A percentile compares a stretch with the other conserved stretches of the same genome.
Evolutionary conservation across 1,140 invertebrate genomes (phyloP).

Genomic region (Adelges cooleyi): DNA sequence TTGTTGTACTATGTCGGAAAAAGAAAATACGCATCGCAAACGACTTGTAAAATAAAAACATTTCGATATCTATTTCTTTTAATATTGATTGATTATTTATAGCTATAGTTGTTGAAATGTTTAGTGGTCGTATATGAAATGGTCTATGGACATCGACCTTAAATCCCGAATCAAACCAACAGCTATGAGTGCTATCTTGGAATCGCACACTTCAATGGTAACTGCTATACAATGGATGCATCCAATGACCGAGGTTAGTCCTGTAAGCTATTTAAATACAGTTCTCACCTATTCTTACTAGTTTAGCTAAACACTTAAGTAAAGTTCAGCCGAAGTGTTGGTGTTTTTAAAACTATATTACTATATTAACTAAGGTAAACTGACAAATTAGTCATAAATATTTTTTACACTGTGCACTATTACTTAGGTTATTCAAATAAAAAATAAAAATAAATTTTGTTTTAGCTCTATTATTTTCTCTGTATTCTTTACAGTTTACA

Average conservation of each 20-base stretch:
- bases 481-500: too few relatives aligned
- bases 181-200: neutral
- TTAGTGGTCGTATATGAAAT: slow-evolving; percentile 10
- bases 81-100: neutral
- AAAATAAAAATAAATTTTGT: too few relatives aligned
- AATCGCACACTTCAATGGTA: neutral
- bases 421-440: too few relatives aligned
- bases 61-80: neutral
- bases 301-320: too few relatives aligned
- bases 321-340: too few relatives aligned
- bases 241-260: neutral
- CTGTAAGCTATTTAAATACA: too few relatives aligned
- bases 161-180: slow-evolving; percentile 3
- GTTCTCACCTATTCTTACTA: too few relatives aligned
- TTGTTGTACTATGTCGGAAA: neutral
- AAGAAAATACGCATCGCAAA: neutral
- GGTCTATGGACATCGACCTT: neutral
- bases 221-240: slow-evolving; percentile 20
- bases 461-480: too few relatives aligned
- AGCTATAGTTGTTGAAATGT: neutral
- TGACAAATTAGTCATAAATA: too few relatives aligned
- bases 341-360: too few relatives aligned
- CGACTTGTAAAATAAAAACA: neutral
- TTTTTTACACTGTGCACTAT: too few relatives aligned
- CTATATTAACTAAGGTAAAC: too few relatives aligned